Evolutionary conservation across 2,113 vertebrate genomes (phyloP), one percentile per base, ranked within the genome.

Genomic region (Triplophysa tibetana): DNA sequence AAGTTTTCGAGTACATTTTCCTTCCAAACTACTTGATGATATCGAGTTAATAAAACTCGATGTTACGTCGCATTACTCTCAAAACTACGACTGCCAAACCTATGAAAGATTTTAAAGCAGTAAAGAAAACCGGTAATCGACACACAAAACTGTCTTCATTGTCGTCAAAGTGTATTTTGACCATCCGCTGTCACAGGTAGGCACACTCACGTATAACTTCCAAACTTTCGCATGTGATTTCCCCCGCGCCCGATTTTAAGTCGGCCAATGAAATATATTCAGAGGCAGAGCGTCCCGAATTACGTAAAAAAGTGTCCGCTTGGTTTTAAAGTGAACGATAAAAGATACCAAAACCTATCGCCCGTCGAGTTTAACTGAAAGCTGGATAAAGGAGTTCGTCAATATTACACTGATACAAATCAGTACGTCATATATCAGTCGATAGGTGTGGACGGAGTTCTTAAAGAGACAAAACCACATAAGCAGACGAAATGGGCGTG

Each of bases 401-500:
- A 1, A 63, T 24, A 24, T 24, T 24, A 24, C 24, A 24, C 1
- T 60, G 13, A 24, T n/a, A 43, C 38, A 52, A n/a, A 43, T 26
- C 13, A 1, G 17, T 23, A 83, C 85, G 85, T 87, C 81, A 85
- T 45, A 60, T 21, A 83, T 87, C 86, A 87, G 81, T 81, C 81
- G 82, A 87, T 80, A 16, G 41, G 43, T 70, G 83, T 67, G 79
- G 78, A 33, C 5, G 1, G n/a, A 43, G 13, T 21, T 79, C 72
- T 85, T 87, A 87, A 87, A 85, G 83, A 19, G 26, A 64, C 70
- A 83, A 50, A 41, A 33, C 19, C 38, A 7, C 6, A 10, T 70
- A 3, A 17, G 17, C 17, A 54, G 11, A 21, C 4, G 21, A 24
- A 9, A 9, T 2, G 8, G 38, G 3, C 19, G 54, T 58, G 54